phyloP scores from a whole-genome alignment of 2,797 vertebrate species.

The Gymnoscopelus microlampas region DNA sequence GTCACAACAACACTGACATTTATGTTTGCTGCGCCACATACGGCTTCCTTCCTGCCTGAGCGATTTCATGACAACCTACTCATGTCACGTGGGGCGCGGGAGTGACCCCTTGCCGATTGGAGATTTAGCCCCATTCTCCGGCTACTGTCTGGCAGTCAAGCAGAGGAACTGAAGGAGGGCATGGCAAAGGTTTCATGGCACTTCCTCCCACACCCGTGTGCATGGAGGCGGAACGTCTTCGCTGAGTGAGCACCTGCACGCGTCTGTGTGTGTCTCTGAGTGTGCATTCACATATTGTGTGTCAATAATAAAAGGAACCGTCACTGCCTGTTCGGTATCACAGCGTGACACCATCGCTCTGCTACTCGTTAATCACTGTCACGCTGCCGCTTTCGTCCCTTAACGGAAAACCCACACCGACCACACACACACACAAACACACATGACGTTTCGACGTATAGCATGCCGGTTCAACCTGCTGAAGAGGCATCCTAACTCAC shows the following conservation, averaged over 20 bases:
- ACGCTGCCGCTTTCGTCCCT: constrained; percentile 33
- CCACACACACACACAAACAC: constrained; percentile 21
- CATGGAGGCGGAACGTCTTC: constrained; percentile 15
- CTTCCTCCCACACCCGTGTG: constrained; percentile 7
- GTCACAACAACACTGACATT: constrained; percentile 65
- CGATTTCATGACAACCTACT: constrained; percentile 42
- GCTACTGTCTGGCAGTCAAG: constrained; percentile 52
- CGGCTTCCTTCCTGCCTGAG: constrained; percentile 43
- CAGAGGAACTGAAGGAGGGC: constrained; percentile 50
- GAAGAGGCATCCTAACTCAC: constrained; percentile 65
- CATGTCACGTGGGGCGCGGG: constrained; percentile 29
- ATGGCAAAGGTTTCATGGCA: constrained; percentile 15
- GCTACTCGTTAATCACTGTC: constrained; percentile 73
- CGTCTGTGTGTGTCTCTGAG: constrained; percentile 37
- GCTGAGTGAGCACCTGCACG: background rate
- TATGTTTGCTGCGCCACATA: constrained; percentile 49
- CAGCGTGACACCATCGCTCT: constrained; percentile 56
- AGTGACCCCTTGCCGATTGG: constrained; percentile 49
- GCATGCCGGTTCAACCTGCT: constrained; percentile 48
- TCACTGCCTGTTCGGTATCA: constrained; percentile 63
- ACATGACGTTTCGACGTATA: constrained; percentile 23
- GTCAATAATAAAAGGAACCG: constrained; percentile 63
- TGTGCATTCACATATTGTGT: constrained; percentile 59
- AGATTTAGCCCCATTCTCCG: constrained; percentile 41
- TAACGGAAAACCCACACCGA: constrained; percentile 19